Evolutionary conservation across 1,140 invertebrate species (phyloP).

Genomic region (Drosophila neocordata): DNA sequence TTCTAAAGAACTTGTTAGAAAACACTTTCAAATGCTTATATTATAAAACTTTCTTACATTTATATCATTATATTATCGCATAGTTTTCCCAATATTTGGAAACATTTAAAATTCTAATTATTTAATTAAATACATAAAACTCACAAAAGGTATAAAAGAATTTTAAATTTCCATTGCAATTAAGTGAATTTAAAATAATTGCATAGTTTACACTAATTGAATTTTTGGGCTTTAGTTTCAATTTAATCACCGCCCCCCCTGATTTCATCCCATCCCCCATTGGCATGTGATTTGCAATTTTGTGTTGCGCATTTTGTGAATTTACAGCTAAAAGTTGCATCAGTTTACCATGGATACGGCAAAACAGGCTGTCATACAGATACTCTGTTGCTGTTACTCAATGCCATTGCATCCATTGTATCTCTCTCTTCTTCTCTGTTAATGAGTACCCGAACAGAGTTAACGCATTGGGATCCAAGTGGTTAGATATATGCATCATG

Average conservation of each 20-base stretch:
- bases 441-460: not conserved
- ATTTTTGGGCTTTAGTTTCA: not conserved
- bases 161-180: too few relatives aligned
- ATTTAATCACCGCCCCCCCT: not conserved
- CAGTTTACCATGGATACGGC: conserved; percentile 26
- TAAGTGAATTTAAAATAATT: too few relatives aligned
- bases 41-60: too few relatives aligned
- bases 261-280: not conserved
- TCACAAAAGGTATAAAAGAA: too few relatives aligned
- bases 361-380: conserved; percentile 26
- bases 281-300: not conserved
- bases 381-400: conserved; percentile 4
- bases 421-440: not conserved
- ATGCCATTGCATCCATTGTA: conserved; percentile 1
- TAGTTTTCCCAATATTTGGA: too few relatives aligned
- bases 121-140: too few relatives aligned
- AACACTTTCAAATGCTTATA: too few relatives aligned
- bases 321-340: not conserved
- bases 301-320: not conserved
- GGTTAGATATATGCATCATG: conserved; percentile 61
- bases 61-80: too few relatives aligned
- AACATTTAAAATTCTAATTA: too few relatives aligned
- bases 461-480: conserved; percentile 17
- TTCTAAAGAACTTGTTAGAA: too few relatives aligned
- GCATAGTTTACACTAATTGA: not conserved